Evolutionary conservation across 2,888 invertebrate genomes (phyloP), one percentile per base, ranked within the genome.

Genomic region (Oithona nana): DNA sequence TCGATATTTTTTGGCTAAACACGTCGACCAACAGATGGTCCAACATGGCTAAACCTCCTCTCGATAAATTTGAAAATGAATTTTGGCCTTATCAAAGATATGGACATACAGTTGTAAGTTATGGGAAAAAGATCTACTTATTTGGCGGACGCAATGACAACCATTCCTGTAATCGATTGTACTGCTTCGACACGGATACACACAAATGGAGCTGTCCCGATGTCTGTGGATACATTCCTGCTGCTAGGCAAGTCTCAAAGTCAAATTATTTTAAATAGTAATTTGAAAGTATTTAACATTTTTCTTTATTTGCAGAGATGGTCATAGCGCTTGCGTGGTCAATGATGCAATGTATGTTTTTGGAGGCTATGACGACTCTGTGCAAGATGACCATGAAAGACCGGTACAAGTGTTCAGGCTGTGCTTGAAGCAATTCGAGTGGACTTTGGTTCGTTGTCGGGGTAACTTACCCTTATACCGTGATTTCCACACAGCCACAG

Each of bases 81-180:
- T 75, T 78, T 60, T 71, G 74, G 63, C 88, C 88, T 0, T 87
- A 84, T 71, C 87, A 88, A 73, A 79, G 88, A 67, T 94, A 93
- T 74, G 93, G 93, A 0, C 93, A 94, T 71, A 86, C 92, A n/a
- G 86, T 86, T 56, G 86, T 89, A 1, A 81, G 82, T 0, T 83
- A 85, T 71, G 79, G 80, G 49, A 80, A 83, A 55, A 51, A 82
- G 73, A 82, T 86, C 16, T 88, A 84, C 70, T 80, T 94, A 69
- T 94, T 90, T 89, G 93, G 94, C 58, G 93, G 93, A 1, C 78
- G 92, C 66, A 92, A 92, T 72, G 90, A 93, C 72, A 80, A 80
- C 67, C 80, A 81, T 30, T 83, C 88, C 4, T 89, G 88, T 73
- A 84, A 85, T 69, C 80, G 79, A 28, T 76, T 94, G 0, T 88